phyloP scores from a whole-genome alignment of 1,140 invertebrate species.

The Pteromalus puparum region DNA sequence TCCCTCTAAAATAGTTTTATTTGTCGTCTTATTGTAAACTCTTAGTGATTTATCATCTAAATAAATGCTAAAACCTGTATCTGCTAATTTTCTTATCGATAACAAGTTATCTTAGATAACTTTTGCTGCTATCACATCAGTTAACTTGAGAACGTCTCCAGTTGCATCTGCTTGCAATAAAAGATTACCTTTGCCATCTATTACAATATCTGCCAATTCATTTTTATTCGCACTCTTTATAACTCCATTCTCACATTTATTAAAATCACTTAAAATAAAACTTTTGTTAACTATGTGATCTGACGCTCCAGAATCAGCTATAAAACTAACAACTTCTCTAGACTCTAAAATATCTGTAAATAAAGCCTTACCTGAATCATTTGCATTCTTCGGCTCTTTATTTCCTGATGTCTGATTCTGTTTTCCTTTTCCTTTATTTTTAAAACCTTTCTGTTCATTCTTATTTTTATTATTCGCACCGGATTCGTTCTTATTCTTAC shows the following conservation, averaged over 20 bases:
- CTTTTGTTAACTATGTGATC: neutral
- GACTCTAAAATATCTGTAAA: neutral
- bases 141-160: neutral
- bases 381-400: neutral
- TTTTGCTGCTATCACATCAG: slow-evolving; percentile 53
- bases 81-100: slow-evolving; percentile 50
- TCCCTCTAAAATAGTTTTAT: slow-evolving; percentile 52
- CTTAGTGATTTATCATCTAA: slow-evolving; percentile 52
- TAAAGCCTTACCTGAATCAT: neutral
- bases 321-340: neutral
- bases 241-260: too few relatives aligned
- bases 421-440: neutral
- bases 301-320: neutral
- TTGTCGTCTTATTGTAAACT: slow-evolving; percentile 47
- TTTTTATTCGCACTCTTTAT: too few relatives aligned
- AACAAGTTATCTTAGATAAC: slow-evolving; percentile 51
- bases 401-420: neutral
- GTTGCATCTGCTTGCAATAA: neutral
- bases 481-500: neutral
- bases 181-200: slow-evolving; percentile 11
- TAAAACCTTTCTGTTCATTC: neutral
- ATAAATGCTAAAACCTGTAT: slow-evolving; percentile 52
- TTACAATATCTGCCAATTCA: neutral
- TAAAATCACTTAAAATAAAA: neutral
- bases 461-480: neutral